Base-by-base conservation (phyloP, 2,113 vertebrate genomes). In the Xenopus borealis region DNA sequence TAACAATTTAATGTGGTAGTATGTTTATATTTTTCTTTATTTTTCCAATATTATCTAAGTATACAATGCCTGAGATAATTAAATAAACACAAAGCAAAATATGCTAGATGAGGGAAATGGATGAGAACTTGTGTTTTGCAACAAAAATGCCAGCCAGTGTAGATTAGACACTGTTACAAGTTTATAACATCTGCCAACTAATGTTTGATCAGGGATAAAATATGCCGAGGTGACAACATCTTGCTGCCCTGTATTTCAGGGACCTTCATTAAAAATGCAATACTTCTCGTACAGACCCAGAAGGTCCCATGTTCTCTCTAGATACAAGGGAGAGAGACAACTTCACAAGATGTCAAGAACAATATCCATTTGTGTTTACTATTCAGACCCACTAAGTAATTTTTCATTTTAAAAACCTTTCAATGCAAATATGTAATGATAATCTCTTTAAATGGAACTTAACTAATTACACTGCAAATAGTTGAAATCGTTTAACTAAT, bases 141-240 rank as follows among this genome's bases (percentile, higher is more conserved):
- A 90, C 88, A 71, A 82, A 89, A 84, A 82, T 86, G 74, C 79
- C 85, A 82, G 73, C 90, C 72, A 0, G 86, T 83, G 81, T 89
- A 87, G 88, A 92, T 84, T 89, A 94, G 94, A 93, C 92, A 91
- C 88, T 7, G 19, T 92, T 94, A 94, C 88, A 91, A 88, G 88
- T 89, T 91, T 91, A 86, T 86, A 92, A 90, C 91, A 92, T 93
- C 92, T 91, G 88, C 89, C 90, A 90, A 92, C 89, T 92, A 89
- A 91, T 94, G 94, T 94, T 93, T 94, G 93, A 95, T 95, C 92
- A 92, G 93, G 94, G 93, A 93, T 95, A 92, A 96, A 94, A 94
- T 95, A 94, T 91, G 89, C 89, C 83, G 80, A 94, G 92, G 94
- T 92, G 95, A 97, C 95, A 95, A 94, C 88, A 89, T 89, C 91